Conservation (phyloP, 2,888 invertebrate species). For the Zaprionus lineosus region DNA sequence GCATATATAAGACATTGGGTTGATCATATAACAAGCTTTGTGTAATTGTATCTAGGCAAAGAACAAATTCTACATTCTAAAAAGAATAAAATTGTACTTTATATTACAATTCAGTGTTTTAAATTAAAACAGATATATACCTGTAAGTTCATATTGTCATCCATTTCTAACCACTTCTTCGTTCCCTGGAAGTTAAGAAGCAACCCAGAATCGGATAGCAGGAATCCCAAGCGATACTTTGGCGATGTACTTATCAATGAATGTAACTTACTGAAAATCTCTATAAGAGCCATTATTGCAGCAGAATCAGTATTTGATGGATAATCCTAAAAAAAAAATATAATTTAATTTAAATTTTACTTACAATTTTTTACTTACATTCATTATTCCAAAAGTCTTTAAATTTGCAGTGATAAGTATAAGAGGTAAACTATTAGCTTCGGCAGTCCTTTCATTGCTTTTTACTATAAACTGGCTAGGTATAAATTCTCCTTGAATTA, state of each 20-base stretch:
- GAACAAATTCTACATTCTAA: constrained; percentile 93
- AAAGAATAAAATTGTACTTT: constrained; percentile 6
- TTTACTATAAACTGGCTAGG: constrained; percentile 76
- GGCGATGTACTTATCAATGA: constrained; percentile 88
- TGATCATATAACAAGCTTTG: constrained; percentile 83
- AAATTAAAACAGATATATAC: too few species aligned
- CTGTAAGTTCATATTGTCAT: constrained; percentile 86
- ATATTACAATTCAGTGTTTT: too few species aligned
- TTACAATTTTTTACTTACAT: constrained; percentile 86
- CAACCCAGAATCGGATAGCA: constrained; percentile 95
- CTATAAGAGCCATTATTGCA: constrained; percentile 92
- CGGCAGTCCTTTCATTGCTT: constrained; percentile 83
- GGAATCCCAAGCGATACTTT: constrained; percentile 91
- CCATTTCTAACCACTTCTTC: constrained; percentile 93
- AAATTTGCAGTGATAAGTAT: constrained; percentile 96
- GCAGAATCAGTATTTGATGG: constrained; percentile 94
- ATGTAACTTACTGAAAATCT: constrained; percentile 94
- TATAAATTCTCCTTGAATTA: constrained; percentile 91
- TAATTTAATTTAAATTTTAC: neutral
- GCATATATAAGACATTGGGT: constrained; percentile 87
- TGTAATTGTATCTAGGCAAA: constrained; percentile 93
- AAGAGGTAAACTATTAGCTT: constrained; percentile 88
- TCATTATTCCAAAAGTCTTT: constrained; percentile 94
- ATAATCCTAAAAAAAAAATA: constrained; percentile 86
- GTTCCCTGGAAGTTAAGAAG: constrained; percentile 96